phyloP scores from a whole-genome alignment of 2,797 vertebrate genomes.

The Sebastes matsubarae region DNA sequence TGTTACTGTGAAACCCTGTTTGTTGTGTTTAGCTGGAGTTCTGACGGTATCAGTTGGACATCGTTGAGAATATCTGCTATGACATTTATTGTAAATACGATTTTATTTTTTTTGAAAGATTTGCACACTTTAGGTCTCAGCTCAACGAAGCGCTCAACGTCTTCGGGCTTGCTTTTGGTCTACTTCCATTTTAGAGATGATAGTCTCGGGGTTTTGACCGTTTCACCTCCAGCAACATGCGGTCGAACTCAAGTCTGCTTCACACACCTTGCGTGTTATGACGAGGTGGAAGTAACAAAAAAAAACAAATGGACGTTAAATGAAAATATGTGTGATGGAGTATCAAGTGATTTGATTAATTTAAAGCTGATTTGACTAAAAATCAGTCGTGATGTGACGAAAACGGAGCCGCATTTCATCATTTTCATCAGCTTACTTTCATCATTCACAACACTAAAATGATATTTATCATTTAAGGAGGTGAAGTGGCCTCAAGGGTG shows the following conservation, averaged over 20 bases:
- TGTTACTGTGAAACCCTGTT: not conserved
- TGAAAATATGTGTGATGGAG: too few relatives aligned
- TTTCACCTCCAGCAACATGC: not conserved
- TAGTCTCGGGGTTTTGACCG: not conserved
- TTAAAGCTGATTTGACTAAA: too few relatives aligned
- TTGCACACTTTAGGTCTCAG: not conserved
- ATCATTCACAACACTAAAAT: too few relatives aligned
- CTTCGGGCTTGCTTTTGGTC: not conserved
- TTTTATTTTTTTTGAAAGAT: not conserved
- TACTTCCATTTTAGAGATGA: not conserved
- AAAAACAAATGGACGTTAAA: too few relatives aligned
- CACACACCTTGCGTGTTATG: not conserved
- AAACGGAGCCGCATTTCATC: too few relatives aligned
- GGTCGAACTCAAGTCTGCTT: not conserved
- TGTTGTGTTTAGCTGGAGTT: not conserved
- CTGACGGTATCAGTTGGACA: not conserved
- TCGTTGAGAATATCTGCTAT: not conserved
- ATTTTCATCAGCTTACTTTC: too few relatives aligned
- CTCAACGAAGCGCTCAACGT: not conserved
- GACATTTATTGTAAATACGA: not conserved
- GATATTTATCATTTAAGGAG: too few relatives aligned
- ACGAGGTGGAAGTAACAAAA: too few relatives aligned
- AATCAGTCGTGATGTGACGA: too few relatives aligned
- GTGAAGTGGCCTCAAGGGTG: too few relatives aligned
- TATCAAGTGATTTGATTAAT: too few relatives aligned